These are phyloP conservation scores for Tadarida brasiliensis DNA, from an alignment of 2,797 vertebrate species.

Conservation along the genomic window DNA sequence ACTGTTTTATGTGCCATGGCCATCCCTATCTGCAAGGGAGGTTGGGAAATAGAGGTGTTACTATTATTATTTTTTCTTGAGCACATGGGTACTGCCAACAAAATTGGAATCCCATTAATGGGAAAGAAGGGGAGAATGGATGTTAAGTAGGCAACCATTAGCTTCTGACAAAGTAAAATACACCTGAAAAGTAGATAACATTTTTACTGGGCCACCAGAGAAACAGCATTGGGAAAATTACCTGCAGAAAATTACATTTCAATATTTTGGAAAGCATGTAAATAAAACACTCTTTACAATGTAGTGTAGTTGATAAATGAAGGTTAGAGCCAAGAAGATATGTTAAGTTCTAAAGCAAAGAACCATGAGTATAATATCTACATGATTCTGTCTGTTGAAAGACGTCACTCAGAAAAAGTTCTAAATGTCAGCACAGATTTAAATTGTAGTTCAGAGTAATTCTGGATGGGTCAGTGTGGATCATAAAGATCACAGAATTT, in stretches of 20 bases:
- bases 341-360: not conserved
- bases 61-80: not conserved
- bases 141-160: not conserved
- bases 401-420: constrained; percentile 1
- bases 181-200: constrained; percentile 8
- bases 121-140: not conserved
- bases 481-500: not conserved
- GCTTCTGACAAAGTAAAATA: constrained; percentile 34
- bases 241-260: constrained; percentile 14
- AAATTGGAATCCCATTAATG: not conserved
- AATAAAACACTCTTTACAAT: not conserved
- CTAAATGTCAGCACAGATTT: not conserved
- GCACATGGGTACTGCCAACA: not conserved
- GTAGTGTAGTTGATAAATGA: not conserved
- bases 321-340: constrained; percentile 15
- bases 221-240: constrained; percentile 21
- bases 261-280: constrained; percentile 10
- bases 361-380: not conserved
- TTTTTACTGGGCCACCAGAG: not conserved
- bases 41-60: not conserved
- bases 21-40: not conserved
- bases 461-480: not conserved
- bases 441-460: constrained; percentile 25
- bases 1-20: not conserved
- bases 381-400: not conserved